A percentile compares a stretch with the other conserved stretches of the same genome.
phyloP scores from a whole-genome alignment of 2,888 invertebrate genomes.

The Eucera pruinosa region DNA sequence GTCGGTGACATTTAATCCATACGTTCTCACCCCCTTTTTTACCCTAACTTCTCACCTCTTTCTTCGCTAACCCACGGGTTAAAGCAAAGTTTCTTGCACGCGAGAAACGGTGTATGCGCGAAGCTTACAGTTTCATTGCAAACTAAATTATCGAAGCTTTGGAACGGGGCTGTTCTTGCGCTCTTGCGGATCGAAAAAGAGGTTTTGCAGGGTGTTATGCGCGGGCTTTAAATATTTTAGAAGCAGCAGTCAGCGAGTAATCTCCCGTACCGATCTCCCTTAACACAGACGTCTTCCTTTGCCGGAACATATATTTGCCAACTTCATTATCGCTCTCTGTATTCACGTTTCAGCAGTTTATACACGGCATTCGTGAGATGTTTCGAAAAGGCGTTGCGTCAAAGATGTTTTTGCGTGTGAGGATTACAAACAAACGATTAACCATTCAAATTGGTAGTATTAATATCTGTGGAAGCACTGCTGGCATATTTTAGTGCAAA shows the following conservation, averaged over 20 bases:
- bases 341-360: slow-evolving; percentile 25
- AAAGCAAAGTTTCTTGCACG: slow-evolving; percentile 49
- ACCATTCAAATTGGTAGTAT: too few relatives aligned
- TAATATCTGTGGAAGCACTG: too few relatives aligned
- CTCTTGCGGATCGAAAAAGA: slow-evolving; percentile 24
- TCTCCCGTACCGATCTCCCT: slow-evolving; percentile 34
- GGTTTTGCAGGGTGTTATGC: slow-evolving; percentile 3
- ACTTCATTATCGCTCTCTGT: slow-evolving; percentile 40
- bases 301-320: slow-evolving; percentile 45
- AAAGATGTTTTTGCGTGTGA: too few relatives aligned
- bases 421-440: too few relatives aligned
- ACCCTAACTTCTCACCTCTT: too few relatives aligned
- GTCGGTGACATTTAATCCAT: slow-evolving; percentile 56
- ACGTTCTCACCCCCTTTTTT: slow-evolving; percentile 2
- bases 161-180: slow-evolving; percentile 15
- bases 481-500: too few relatives aligned
- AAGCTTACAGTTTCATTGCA: slow-evolving; percentile 50
- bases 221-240: slow-evolving; percentile 48
- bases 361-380: slow-evolving; percentile 5
- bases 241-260: slow-evolving; percentile 29
- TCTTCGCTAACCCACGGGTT: not conserved
- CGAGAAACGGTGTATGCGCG: slow-evolving; percentile 42
- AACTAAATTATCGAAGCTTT: slow-evolving; percentile 53
- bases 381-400: slow-evolving; percentile 15
- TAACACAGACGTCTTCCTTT: slow-evolving; percentile 20